phyloP scores from a whole-genome alignment of 2,113 vertebrate species.

The Dascyllus trimaculatus region DNA sequence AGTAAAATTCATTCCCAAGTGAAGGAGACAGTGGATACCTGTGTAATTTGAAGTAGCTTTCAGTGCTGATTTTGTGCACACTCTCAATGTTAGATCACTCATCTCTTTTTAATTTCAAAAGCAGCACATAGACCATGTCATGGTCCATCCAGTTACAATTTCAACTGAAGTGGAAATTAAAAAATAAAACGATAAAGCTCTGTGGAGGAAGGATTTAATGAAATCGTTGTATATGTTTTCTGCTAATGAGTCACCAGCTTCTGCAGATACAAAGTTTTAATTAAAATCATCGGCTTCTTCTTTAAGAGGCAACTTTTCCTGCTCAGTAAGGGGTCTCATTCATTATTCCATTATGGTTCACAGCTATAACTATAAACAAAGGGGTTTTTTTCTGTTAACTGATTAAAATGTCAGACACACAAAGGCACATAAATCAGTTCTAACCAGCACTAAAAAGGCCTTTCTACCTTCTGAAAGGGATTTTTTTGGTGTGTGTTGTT shows the following conservation, averaged over 20 bases:
- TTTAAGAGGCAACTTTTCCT: conserved; percentile 17
- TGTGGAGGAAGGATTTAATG: conserved; percentile 3
- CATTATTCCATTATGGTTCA: conserved; percentile 4
- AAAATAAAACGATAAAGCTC: neutral
- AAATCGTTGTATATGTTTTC: conserved; percentile 23
- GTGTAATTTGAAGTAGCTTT: neutral
- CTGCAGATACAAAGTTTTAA: conserved; percentile 38
- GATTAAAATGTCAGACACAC: conserved; percentile 53
- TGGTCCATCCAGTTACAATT: neutral
- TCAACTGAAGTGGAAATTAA: conserved; percentile 14
- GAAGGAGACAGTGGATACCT: neutral
- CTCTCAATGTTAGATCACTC: neutral
- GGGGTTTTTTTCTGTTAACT: conserved; percentile 8
- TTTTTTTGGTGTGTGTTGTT: neutral
- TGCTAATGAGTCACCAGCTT: conserved; percentile 48
- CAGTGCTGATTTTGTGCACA: neutral
- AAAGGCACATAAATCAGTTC: conserved; percentile 39
- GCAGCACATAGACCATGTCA: neutral
- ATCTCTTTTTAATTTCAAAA: conserved; percentile 2
- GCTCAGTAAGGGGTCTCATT: conserved; percentile 27
- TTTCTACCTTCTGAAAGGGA: conserved; percentile 24
- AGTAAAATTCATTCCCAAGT: neutral
- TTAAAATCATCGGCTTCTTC: conserved; percentile 38
- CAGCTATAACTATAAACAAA: neutral
- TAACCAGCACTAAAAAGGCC: conserved; percentile 11